A percentile compares a stretch with the other conserved stretches of the same genome.
Conservation (phyloP, 2,113 vertebrate species). For the Promerops cafer region DNA sequence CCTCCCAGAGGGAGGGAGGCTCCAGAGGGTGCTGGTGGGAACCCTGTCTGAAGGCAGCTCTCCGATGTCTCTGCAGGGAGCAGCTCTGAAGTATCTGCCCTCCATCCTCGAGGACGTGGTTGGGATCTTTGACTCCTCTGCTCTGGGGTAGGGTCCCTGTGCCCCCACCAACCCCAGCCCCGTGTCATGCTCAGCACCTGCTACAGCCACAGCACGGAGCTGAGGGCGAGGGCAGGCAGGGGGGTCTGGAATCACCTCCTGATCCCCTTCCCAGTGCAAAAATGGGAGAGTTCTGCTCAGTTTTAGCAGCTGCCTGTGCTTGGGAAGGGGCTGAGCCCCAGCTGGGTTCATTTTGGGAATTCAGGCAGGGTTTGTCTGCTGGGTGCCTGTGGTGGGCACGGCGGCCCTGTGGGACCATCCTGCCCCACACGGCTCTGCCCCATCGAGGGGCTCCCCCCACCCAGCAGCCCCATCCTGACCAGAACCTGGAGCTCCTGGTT, state of each 20-base stretch:
- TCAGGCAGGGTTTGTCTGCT: neutral
- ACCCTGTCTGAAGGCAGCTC: neutral
- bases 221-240: accelerated
- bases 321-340: neutral
- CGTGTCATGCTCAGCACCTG: accelerated
- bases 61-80: neutral
- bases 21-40: neutral
- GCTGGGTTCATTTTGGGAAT: neutral
- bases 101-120: conserved; percentile 26
- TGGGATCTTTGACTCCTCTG: conserved; percentile 17
- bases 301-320: neutral
- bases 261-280: neutral
- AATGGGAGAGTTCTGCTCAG: neutral
- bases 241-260: neutral
- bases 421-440: neutral
- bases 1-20: neutral
- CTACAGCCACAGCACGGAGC: neutral
- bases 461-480: neutral
- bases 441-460: accelerated
- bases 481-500: neutral
- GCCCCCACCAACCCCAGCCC: neutral
- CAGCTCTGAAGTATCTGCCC: conserved; percentile 55
- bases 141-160: neutral
- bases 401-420: neutral
- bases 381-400: accelerated